phyloP scores from a whole-genome alignment of 2,888 invertebrate species.

The Nomada lathburiana region DNA sequence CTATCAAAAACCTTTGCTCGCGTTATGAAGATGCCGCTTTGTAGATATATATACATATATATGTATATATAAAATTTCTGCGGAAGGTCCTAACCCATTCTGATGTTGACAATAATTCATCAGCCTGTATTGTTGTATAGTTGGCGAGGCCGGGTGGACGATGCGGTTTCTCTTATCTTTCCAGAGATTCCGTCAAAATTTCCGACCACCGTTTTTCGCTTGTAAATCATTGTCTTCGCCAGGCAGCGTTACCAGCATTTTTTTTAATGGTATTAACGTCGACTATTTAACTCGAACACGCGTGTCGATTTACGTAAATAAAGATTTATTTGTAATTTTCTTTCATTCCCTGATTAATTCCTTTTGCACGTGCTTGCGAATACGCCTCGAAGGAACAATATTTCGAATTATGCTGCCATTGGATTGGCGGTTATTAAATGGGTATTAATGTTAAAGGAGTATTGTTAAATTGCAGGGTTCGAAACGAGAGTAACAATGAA shows the following conservation, averaged over 20 bases:
- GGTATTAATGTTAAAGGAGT: no score
- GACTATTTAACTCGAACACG: background rate
- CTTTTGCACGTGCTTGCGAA: background rate
- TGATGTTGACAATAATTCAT: slow-evolving; percentile 64
- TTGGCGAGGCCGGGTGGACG: slow-evolving; percentile 31
- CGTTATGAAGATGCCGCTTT: slow-evolving; percentile 72
- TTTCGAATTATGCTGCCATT: background rate
- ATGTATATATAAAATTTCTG: slow-evolving; percentile 62
- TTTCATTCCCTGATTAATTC: background rate
- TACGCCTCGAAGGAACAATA: background rate
- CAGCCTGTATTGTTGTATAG: slow-evolving; percentile 62
- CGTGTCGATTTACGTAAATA: background rate
- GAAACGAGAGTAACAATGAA: no score
- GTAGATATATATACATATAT: slow-evolving; percentile 52
- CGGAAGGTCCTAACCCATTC: slow-evolving; percentile 63
- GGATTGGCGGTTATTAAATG: no score
- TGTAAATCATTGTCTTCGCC: slow-evolving; percentile 32
- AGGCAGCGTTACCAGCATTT: background rate
- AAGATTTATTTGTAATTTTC: background rate
- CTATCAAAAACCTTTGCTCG: slow-evolving; percentile 71
- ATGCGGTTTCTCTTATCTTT: slow-evolving; percentile 50
- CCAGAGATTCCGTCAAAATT: slow-evolving; percentile 48
- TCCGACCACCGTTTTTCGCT: slow-evolving; percentile 25
- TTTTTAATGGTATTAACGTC: background rate
- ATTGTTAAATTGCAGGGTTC: no score